Evolutionary conservation across 2,113 vertebrate species (phyloP).

Genomic region (Stigmatopora argus): DNA sequence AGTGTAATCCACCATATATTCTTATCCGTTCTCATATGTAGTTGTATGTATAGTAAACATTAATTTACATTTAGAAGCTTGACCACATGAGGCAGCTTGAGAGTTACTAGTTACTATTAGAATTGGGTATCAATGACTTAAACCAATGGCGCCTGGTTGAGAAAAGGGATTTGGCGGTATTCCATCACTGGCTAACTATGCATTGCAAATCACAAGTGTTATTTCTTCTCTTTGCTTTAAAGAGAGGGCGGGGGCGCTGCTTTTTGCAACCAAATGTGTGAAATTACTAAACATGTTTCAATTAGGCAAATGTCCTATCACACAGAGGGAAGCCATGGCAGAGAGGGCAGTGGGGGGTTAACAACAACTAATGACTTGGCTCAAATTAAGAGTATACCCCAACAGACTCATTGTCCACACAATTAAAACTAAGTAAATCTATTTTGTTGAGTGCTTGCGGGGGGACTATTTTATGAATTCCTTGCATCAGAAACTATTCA

Average conservation of each 20-base stretch:
- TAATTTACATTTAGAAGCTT: background rate
- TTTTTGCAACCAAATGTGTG: conserved; percentile 49
- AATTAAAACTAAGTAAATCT: too few species aligned
- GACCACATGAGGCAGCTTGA: background rate
- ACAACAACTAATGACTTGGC: conserved; percentile 42
- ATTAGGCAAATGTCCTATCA: conserved; percentile 36
- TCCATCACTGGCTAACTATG: conserved; percentile 67
- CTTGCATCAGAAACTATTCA: too few species aligned
- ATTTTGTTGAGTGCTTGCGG: too few species aligned
- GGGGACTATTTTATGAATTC: too few species aligned
- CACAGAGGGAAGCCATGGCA: conserved; percentile 24
- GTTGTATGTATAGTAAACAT: background rate
- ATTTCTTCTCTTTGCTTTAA: conserved; percentile 63
- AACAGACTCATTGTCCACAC: too few species aligned
- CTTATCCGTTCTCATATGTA: background rate
- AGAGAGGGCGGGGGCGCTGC: conserved; percentile 30
- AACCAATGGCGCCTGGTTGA: conserved; percentile 18
- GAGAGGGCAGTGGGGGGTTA: conserved; percentile 26
- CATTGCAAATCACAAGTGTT: conserved; percentile 64
- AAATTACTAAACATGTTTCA: conserved; percentile 62
- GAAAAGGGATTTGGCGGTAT: conserved; percentile 66
- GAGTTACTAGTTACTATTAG: background rate
- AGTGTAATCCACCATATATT: background rate
- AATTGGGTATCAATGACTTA: conserved; percentile 8
- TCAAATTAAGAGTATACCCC: conserved; percentile 27